These are phyloP conservation scores for Gortyna flavago DNA, from an alignment of 2,888 invertebrate species.

Conservation along the genomic window DNA sequence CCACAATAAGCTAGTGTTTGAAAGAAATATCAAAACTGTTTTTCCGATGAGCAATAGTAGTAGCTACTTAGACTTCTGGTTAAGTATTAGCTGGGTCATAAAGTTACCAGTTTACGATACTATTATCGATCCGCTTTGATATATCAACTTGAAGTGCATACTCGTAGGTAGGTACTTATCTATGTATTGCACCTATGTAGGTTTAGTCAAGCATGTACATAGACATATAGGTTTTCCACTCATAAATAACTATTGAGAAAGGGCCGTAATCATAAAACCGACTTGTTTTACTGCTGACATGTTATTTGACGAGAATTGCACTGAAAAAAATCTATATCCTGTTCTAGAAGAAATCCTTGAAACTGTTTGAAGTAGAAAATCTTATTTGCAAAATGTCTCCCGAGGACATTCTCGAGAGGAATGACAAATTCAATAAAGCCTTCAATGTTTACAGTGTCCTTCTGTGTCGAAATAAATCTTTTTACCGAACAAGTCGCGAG, in stretches of 20 bases:
- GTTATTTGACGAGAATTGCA: neutral
- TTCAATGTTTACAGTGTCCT: slow-evolving; percentile 47
- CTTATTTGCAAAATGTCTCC: slow-evolving; percentile 60
- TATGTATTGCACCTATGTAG: neutral
- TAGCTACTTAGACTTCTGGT: slow-evolving; percentile 5
- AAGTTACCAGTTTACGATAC: slow-evolving; percentile 24
- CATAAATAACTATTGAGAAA: neutral
- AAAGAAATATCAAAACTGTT: slow-evolving; percentile 7
- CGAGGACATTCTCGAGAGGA: slow-evolving; percentile 40
- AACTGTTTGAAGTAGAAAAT: slow-evolving; percentile 50
- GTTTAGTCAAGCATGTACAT: neutral
- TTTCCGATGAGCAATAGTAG: neutral
- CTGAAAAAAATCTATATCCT: slow-evolving; percentile 17
- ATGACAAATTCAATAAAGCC: slow-evolving; percentile 48
- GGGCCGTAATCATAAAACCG: neutral
- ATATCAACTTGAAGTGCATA: slow-evolving; percentile 20
- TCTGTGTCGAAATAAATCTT: slow-evolving; percentile 39
- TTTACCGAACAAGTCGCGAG: slow-evolving; percentile 25
- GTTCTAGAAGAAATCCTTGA: slow-evolving; percentile 39
- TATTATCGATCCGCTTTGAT: slow-evolving; percentile 18
- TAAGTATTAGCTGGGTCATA: slow-evolving; percentile 16
- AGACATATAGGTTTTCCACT: neutral
- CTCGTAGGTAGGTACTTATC: neutral
- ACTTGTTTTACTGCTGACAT: slow-evolving; percentile 1
- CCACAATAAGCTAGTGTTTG: neutral